Evolutionary conservation across 2,888 invertebrate species (phyloP).

Genomic region (Colletes collaris): DNA sequence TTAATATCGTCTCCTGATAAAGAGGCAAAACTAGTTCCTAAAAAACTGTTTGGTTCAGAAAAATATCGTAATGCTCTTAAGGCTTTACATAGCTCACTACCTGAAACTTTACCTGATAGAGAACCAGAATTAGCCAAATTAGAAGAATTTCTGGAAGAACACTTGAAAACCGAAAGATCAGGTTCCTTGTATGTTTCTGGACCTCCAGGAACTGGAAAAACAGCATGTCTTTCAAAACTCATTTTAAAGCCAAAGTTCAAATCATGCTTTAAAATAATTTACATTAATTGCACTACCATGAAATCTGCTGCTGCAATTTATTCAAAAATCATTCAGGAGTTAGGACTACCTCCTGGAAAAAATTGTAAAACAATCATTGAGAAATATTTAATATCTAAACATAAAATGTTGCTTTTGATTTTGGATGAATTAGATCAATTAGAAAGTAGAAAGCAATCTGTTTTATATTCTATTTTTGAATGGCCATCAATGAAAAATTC

Average conservation of each 20-base stretch:
- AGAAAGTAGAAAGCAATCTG: slow-evolving; percentile 91
- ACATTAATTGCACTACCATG: slow-evolving; percentile 95
- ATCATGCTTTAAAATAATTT: slow-evolving; percentile 86
- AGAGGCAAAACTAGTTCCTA: slow-evolving; percentile 66
- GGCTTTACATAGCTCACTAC: slow-evolving; percentile 84
- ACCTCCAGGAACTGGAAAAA: slow-evolving; percentile 98
- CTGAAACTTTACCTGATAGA: slow-evolving; percentile 88
- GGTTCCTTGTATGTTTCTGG: slow-evolving; percentile 97
- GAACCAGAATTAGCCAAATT: slow-evolving; percentile 90
- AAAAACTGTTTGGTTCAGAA: slow-evolving; percentile 69
- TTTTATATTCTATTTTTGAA: slow-evolving; percentile 96
- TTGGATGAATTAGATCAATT: slow-evolving; percentile 98
- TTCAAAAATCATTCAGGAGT: slow-evolving; percentile 89
- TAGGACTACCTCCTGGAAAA: slow-evolving; percentile 87
- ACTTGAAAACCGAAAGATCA: slow-evolving; percentile 87
- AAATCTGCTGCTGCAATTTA: slow-evolving; percentile 93
- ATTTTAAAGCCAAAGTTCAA: slow-evolving; percentile 87
- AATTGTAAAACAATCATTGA: slow-evolving; percentile 88
- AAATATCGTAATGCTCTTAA: slow-evolving; percentile 82
- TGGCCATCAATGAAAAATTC: slow-evolving; percentile 91
- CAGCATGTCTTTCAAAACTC: slow-evolving; percentile 92
- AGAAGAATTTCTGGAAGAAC: slow-evolving; percentile 87
- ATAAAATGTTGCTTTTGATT: slow-evolving; percentile 91
- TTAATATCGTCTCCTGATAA: slow-evolving; percentile 60
- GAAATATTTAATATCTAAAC: slow-evolving; percentile 86